Evolutionary conservation across 2,113 vertebrate species (phyloP).

Genomic region (Gobio gobio): DNA sequence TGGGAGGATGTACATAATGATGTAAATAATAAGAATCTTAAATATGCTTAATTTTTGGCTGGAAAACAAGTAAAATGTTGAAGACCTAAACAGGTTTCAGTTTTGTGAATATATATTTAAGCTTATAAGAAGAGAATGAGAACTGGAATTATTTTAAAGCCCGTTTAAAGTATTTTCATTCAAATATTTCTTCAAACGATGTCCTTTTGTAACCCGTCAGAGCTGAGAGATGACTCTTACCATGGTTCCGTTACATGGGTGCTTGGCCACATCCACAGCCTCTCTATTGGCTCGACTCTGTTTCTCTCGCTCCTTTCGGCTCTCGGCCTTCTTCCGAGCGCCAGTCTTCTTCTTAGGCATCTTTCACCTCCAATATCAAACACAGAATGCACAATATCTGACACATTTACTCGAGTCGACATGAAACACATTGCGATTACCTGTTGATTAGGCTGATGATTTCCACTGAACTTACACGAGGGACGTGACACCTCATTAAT

Average conservation of each 20-base stretch:
- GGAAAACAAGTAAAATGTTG: too few relatives aligned
- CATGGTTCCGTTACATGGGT: constrained; percentile 93
- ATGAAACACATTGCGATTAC: not conserved
- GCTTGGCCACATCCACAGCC: constrained; percentile 91
- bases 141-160: not conserved
- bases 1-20: too few relatives aligned
- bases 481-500: not conserved
- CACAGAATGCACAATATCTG: not conserved
- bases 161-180: not conserved
- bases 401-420: not conserved
- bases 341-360: constrained; percentile 99
- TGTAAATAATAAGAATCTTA: too few relatives aligned
- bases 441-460: not conserved
- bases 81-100: too few relatives aligned
- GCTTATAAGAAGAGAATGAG: not conserved
- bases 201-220: not conserved
- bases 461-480: not conserved
- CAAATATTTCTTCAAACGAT: not conserved
- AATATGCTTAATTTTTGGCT: too few relatives aligned
- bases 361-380: constrained; percentile 50
- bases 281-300: constrained; percentile 86
- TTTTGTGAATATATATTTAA: too few relatives aligned
- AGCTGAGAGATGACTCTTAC: constrained; percentile 66
- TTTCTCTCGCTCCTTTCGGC: constrained; percentile 92
- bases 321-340: constrained; percentile 96